phyloP scores from a whole-genome alignment of 2,888 invertebrate species.

The Drosophila neoperkinsi region DNA sequence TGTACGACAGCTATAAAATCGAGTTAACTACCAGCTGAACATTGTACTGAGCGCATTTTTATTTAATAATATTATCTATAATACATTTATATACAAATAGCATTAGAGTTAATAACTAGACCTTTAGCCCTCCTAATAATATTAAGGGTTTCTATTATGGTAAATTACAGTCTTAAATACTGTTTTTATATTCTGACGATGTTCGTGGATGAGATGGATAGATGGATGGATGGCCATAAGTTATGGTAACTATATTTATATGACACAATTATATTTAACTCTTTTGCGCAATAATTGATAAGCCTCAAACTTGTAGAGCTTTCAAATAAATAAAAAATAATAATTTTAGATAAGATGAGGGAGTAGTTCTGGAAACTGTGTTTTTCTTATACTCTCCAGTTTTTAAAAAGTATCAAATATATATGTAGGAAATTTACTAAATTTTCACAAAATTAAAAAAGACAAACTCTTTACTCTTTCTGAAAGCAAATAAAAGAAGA shows the following conservation, averaged over 20 bases:
- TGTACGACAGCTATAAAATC: constrained; percentile 21
- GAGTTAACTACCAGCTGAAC: constrained; percentile 11
- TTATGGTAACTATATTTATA: neutral
- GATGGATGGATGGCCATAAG: neutral
- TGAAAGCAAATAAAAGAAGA: neutral
- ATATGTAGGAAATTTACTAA: no score
- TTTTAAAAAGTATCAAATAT: neutral
- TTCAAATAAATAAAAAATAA: neutral
- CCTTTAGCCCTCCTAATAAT: neutral
- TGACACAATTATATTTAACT: neutral
- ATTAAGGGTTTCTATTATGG: neutral
- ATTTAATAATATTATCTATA: constrained; percentile 1
- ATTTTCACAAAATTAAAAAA: neutral
- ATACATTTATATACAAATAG: neutral
- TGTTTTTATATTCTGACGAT: neutral
- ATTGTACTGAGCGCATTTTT: constrained; percentile 1
- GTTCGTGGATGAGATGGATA: neutral
- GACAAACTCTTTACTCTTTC: neutral
- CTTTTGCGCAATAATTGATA: neutral
- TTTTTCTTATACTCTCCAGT: neutral
- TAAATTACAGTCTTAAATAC: neutral
- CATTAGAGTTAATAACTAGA: neutral
- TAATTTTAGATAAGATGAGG: neutral
- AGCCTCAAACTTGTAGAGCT: neutral
- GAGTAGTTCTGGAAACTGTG: neutral